Evolutionary conservation across 2,797 vertebrate genomes (phyloP).

Genomic region (Sebastes matsubarae): DNA sequence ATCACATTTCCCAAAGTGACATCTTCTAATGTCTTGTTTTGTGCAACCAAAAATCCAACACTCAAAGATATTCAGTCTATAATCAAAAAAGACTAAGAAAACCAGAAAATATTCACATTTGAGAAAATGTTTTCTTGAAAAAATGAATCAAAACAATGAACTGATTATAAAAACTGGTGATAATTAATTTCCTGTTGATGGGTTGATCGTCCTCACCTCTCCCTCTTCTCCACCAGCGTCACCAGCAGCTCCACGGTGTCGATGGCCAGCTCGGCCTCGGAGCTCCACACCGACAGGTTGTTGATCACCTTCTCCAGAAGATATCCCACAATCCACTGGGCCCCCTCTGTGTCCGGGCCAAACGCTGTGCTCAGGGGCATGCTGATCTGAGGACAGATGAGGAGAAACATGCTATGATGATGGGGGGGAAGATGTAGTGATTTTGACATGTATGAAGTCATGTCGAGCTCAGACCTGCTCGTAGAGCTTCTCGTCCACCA

Average conservation of each 20-base stretch:
- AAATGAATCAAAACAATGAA: background rate
- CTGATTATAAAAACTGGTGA: too few species aligned
- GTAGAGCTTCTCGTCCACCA: slow-evolving; percentile 97
- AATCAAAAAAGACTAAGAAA: background rate
- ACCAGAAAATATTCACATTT: background rate
- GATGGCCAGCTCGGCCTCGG: slow-evolving; percentile 94
- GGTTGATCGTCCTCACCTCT: slow-evolving; percentile 84
- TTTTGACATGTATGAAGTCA: background rate
- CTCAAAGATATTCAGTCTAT: background rate
- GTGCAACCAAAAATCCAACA: too few species aligned
- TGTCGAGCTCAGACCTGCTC: slow-evolving; percentile 87
- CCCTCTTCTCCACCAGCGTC: slow-evolving; percentile 95
- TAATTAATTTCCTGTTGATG: background rate
- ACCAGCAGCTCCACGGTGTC: slow-evolving; percentile 98
- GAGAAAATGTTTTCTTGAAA: too few species aligned
- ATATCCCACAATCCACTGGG: slow-evolving; percentile 98
- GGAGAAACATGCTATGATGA: background rate
- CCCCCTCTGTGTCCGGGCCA: slow-evolving; percentile 95
- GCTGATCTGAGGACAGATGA: slow-evolving; percentile 88
- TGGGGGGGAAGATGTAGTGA: background rate
- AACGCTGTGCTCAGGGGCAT: slow-evolving; percentile 95
- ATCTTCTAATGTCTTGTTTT: too few species aligned
- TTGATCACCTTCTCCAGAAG: slow-evolving; percentile 99
- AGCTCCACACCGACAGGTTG: slow-evolving; percentile 98
- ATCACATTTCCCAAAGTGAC: too few species aligned